Conservation (phyloP, 2,888 invertebrate species). For the Tridacna gigas region DNA sequence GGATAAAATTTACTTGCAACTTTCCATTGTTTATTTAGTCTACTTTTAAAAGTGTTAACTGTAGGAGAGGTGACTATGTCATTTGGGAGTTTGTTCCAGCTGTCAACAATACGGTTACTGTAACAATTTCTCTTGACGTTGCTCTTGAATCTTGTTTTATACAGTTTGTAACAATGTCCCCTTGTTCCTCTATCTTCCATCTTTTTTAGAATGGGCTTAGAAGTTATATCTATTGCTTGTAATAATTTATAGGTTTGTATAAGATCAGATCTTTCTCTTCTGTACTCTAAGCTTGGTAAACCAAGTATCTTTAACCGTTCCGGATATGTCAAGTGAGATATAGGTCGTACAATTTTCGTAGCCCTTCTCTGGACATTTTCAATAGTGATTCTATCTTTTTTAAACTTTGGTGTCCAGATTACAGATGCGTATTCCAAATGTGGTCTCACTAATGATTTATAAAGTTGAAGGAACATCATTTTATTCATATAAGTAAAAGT, state of each 20-base stretch:
- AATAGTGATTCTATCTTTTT: constrained; percentile 22
- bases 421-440: constrained; percentile 37
- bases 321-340: neutral
- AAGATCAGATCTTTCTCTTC: neutral
- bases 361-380: constrained; percentile 42
- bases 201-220: neutral
- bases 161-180: neutral
- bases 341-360: constrained; percentile 18
- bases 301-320: neutral
- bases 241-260: neutral
- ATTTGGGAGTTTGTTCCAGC: neutral
- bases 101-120: too few species aligned
- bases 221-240: neutral
- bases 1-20: neutral
- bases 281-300: neutral
- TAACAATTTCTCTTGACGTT: neutral
- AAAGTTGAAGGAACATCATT: constrained; percentile 31
- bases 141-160: neutral
- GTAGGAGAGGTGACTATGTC: neutral
- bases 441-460: constrained; percentile 40
- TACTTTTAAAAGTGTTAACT: neutral
- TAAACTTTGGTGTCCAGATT: constrained; percentile 33
- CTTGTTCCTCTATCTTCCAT: neutral
- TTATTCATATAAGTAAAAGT: constrained; percentile 32
- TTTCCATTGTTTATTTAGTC: neutral